Evolutionary conservation across 2,797 vertebrate genomes (phyloP).

Genomic region (Hyperoplus immaculatus): DNA sequence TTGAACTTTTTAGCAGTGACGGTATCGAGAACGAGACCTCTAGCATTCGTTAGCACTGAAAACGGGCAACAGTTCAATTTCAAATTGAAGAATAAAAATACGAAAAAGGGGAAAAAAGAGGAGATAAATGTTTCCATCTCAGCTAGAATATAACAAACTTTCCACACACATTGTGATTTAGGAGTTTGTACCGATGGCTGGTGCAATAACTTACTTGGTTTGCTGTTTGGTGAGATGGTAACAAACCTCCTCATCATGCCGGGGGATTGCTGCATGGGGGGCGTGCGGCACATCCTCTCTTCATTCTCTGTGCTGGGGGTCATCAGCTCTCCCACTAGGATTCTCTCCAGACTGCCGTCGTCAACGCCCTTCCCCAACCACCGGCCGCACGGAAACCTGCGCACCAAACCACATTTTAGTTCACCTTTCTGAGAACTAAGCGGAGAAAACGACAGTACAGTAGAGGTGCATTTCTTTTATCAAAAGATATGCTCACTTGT

Average conservation of each 20-base stretch:
- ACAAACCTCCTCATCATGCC: slow-evolving; percentile 98
- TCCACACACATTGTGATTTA: not conserved
- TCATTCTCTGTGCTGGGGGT: slow-evolving; percentile 91
- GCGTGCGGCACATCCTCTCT: slow-evolving; percentile 94
- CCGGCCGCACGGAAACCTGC: slow-evolving; percentile 97
- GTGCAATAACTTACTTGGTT: slow-evolving; percentile 90
- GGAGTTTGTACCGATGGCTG: not conserved
- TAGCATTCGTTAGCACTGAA: not conserved
- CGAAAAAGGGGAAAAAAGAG: not conserved
- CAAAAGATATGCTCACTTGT: slow-evolving; percentile 90
- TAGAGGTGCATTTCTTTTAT: not conserved
- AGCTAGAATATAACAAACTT: not conserved
- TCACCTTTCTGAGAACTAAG: not conserved
- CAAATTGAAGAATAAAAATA: not conserved
- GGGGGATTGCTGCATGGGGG: slow-evolving; percentile 97
- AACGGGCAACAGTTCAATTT: not conserved
- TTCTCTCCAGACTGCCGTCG: slow-evolving; percentile 96
- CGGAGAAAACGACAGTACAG: not conserved
- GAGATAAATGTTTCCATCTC: not conserved
- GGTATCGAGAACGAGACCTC: slow-evolving; percentile 12
- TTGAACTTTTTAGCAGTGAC: not conserved
- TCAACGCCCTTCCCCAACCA: slow-evolving; percentile 99
- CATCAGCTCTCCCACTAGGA: slow-evolving; percentile 96
- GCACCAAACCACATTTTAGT: not conserved
- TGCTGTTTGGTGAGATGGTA: slow-evolving; percentile 97